Base-by-base conservation (phyloP, 2,888 invertebrate genomes). In the Microchrysa polita region DNA sequence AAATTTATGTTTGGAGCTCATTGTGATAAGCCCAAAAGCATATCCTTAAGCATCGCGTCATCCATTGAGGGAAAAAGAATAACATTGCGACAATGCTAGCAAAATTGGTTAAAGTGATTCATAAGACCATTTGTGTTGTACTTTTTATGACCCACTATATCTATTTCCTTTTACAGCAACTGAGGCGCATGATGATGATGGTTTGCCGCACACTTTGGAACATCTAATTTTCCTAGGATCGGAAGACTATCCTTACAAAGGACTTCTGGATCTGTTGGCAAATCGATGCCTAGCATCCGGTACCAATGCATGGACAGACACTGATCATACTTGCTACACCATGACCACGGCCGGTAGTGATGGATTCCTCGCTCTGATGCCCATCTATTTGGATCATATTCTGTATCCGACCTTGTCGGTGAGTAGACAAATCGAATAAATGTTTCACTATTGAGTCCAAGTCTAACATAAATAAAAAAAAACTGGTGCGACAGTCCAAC, bases 221-320 rank as follows among this genome's bases (percentile, higher is more conserved):
- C 96, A 97, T 86, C 88, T 97, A 12, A 90, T 97, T 67, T 97
- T 97, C 84, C 86, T 96, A 82, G 97, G 96, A 0, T 96, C 95
- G 77, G 91, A 96, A 81, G 88, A 92, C 14, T 96, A 94, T 82
- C 96, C 96, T 0, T 96, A 91, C 83, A 96, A 95, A 83, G 96
- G 96, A 4, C 90, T 96, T 61, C 85, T 97, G 76, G 96, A 97
- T 85, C 86, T 96, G 71, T 85, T 96, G 78, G 96, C 96, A 7
- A 96, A 96, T 83, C 88, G 95, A 44, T 96, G 95, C 81, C 87
- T 95, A 80, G 95, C 96, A 1, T 93, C 93, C 53, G 96, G 96
- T 1, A 96, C 96, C 2, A 96, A 97, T 86, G 96, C 96, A 0
- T 93, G 92, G 92, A 97, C 96, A 0, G 91, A 90, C 80, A 88